These are phyloP conservation scores for Ardeotis arabs DNA, from an alignment of 2,113 vertebrate species.

Conservation along the genomic window DNA sequence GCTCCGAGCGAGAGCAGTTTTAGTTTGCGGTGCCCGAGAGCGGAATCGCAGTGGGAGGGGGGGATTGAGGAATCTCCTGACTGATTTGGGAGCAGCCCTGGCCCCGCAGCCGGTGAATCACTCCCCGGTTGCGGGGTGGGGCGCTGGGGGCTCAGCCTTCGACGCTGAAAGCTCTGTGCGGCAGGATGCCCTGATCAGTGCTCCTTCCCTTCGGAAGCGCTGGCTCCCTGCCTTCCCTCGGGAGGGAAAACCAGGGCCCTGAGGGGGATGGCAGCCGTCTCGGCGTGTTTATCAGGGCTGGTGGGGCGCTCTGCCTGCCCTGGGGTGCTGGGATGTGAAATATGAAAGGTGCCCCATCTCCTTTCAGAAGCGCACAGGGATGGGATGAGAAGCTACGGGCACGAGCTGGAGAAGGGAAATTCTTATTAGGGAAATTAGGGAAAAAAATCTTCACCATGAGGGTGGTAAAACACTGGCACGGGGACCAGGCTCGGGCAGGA, in stretches of 20 bases:
- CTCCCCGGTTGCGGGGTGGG: neutral
- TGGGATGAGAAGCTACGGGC: neutral
- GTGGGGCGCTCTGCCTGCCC: neutral
- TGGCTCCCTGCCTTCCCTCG: neutral
- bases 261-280: neutral
- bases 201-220: neutral
- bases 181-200: neutral
- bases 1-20: neutral
- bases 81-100: neutral
- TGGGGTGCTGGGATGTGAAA: neutral
- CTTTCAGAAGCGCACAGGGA: neutral
- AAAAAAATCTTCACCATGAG: neutral
- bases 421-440: no score
- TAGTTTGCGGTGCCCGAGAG: neutral
- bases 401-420: neutral
- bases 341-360: neutral
- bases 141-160: neutral
- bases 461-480: neutral
- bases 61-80: neutral
- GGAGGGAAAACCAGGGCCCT: neutral
- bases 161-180: neutral
- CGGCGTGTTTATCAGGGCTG: neutral
- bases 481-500: neutral
- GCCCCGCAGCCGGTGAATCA: neutral
- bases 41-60: neutral